A percentile compares a stretch with the other conserved stretches of the same genome.
Conservation (phyloP, 2,113 vertebrate species). For the Ahaetulla prasina region DNA sequence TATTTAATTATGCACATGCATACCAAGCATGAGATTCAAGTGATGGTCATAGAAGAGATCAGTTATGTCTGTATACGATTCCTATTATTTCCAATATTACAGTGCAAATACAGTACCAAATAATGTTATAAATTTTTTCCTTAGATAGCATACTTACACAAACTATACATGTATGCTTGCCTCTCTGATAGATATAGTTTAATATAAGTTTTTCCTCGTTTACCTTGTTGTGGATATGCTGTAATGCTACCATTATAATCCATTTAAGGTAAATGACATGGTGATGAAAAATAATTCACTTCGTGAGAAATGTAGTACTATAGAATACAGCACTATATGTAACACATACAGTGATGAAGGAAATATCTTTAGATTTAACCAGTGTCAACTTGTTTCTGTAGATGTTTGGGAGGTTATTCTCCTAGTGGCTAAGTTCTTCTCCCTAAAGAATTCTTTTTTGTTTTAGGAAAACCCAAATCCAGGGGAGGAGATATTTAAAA, state of each 20-base stretch:
- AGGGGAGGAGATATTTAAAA: slow-evolving; percentile 42
- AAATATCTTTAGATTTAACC: not conserved
- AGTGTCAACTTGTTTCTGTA: slow-evolving; percentile 13
- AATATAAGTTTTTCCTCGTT: not conserved
- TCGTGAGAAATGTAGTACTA: not conserved
- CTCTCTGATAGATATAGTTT: not conserved
- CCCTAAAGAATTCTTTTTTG: slow-evolving; percentile 28
- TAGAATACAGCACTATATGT: not conserved
- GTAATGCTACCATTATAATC: not conserved
- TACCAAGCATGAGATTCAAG: not conserved
- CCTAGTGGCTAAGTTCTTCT: slow-evolving; percentile 44
- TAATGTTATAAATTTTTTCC: not conserved
- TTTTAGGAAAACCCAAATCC: slow-evolving; percentile 39
- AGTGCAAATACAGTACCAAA: not conserved
- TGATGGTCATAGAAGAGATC: not conserved
- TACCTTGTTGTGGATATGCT: not conserved
- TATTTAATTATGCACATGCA: not conserved
- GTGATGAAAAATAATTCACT: not conserved
- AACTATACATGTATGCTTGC: not conserved
- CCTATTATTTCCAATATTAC: not conserved
- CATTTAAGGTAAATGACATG: not conserved
- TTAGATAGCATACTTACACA: not conserved
- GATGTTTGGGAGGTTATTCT: slow-evolving; percentile 26
- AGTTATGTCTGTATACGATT: not conserved
- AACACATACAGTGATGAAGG: not conserved